A percentile compares a stretch with the other conserved stretches of the same genome.
Conservation (phyloP, 2,113 vertebrate genomes). For the Macroglossus sobrinus region DNA sequence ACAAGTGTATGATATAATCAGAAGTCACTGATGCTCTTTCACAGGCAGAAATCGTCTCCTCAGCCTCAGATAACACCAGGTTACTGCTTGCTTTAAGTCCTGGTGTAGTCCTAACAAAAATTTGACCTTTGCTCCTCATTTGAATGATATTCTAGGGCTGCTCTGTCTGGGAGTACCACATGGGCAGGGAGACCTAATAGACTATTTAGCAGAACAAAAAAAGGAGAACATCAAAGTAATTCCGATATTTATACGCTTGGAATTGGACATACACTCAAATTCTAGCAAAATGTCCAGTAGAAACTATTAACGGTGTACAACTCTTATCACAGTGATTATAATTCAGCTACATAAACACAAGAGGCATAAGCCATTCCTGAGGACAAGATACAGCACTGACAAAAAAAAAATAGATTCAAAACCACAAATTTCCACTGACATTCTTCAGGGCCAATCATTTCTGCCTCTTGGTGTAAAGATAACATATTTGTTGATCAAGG, state of each 20-base stretch:
- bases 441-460: neutral
- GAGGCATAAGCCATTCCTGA: neutral
- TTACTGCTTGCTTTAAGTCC: neutral
- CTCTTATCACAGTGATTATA: neutral
- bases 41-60: neutral
- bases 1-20: neutral
- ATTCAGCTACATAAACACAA: neutral
- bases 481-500: neutral
- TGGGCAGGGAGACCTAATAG: neutral
- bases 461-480: neutral
- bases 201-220: neutral
- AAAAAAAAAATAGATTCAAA: neutral
- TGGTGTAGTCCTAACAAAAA: neutral
- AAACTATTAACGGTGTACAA: neutral
- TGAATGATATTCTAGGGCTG: neutral
- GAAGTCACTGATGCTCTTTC: neutral
- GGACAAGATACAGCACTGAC: neutral
- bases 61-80: neutral
- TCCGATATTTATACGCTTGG: neutral
- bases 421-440: neutral
- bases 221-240: neutral
- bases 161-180: neutral
- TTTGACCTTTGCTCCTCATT: neutral
- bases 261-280: neutral
- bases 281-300: neutral